Percentiles rank a stretch among this genome's conserved stretches.
Conservation (phyloP, 2,888 invertebrate genomes). For the Gastrophysa polygoni region DNA sequence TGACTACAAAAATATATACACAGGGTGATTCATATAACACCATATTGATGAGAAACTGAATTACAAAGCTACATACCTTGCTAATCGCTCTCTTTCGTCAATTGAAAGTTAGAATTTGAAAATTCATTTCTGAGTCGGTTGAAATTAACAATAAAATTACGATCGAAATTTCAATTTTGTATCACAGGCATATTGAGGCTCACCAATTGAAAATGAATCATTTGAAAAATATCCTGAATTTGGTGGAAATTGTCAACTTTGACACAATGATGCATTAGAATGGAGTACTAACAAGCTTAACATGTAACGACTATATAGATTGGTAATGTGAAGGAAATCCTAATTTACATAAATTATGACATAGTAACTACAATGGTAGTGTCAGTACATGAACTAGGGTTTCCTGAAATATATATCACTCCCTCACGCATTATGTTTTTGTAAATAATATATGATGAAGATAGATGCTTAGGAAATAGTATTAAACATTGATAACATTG, state of each 20-base stretch:
- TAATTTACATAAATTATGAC: constrained; percentile 5
- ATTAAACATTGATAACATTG: constrained; percentile 35
- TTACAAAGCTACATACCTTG: constrained; percentile 18
- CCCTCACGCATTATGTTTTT: constrained; percentile 15
- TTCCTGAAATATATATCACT: constrained; percentile 12
- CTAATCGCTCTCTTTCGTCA: constrained; percentile 3
- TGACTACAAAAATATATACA: constrained; percentile 47
- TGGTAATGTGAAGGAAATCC: constrained; percentile 4
- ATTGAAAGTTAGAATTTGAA: constrained; percentile 9
- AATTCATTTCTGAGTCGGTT: constrained; percentile 7
- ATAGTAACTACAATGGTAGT: no score
- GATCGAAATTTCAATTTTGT: constrained; percentile 41
- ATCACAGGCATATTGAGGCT: constrained; percentile 56
- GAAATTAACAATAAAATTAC: constrained; percentile 14
- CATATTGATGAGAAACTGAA: constrained; percentile 24
- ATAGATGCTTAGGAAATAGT: constrained; percentile 19
- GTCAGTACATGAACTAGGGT: constrained; percentile 1
- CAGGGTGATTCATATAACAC: constrained; percentile 30
- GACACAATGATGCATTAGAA: not conserved
- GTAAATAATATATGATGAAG: no score
- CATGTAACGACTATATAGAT: constrained; percentile 2
- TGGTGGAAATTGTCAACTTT: not conserved
- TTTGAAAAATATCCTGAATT: not conserved
- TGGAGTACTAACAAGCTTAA: not conserved
- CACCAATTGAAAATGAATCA: constrained; percentile 44